Percentiles rank a stretch among this genome's conserved stretches.
phyloP scores from a whole-genome alignment of 2,888 invertebrate genomes.

The Caenorhabditis sinica region DNA sequence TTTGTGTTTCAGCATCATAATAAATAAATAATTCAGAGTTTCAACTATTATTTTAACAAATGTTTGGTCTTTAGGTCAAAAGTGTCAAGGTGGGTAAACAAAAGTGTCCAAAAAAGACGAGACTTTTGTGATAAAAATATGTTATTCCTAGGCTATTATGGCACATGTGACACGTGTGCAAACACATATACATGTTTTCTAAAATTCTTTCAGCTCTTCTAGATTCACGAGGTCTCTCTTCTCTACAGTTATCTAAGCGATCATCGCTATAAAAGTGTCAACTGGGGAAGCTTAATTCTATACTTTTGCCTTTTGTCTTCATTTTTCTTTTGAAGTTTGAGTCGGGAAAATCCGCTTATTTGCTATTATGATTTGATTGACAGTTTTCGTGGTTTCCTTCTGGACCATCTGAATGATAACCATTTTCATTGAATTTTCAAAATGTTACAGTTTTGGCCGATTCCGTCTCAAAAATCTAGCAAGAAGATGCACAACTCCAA shows the following conservation, averaged over 20 bases:
- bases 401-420: background rate
- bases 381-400: conserved; percentile 14
- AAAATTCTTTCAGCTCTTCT: conserved; percentile 23
- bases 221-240: conserved; percentile 51
- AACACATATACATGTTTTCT: conserved; percentile 36
- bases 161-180: conserved; percentile 39
- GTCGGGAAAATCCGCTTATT: background rate
- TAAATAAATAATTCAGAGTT: background rate
- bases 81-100: conserved; percentile 30
- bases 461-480: background rate
- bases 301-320: conserved; percentile 6
- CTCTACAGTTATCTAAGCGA: conserved; percentile 49
- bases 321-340: background rate
- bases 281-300: background rate
- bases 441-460: conserved; percentile 48
- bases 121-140: conserved; percentile 41
- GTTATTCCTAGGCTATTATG: conserved; percentile 32
- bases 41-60: background rate
- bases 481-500: conserved; percentile 59
- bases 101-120: conserved; percentile 8
- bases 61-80: conserved; percentile 22
- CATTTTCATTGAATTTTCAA: background rate
- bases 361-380: background rate
- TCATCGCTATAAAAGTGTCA: conserved; percentile 35
- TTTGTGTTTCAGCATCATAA: background rate